Base-by-base conservation (phyloP, 2,113 vertebrate genomes). In the Neomonachus schauinslandi region DNA sequence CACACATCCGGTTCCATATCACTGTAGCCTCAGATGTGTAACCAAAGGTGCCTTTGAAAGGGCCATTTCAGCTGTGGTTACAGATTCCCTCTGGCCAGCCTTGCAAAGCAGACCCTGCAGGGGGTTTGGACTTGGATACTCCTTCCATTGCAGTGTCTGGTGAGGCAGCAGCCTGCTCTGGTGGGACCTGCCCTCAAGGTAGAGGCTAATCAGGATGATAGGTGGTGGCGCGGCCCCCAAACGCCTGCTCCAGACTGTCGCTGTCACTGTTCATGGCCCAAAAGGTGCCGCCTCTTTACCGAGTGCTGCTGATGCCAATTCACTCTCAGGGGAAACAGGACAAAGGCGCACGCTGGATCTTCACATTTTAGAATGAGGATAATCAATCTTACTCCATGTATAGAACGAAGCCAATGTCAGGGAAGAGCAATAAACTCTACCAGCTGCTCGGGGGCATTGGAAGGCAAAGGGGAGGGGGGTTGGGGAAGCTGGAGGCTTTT, bases 401-500 rank as follows among this genome's bases (percentile, higher is more conserved):
- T 72, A 97, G 93, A 98, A 59, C 19, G 76, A 89, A 95, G 86
- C 88, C 95, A 85, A 57, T 82, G 96, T 69, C 5, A 4, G 46
- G 26, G 42, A 59, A 91, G 81, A 88, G 97, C 92, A 96, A 83
- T 95, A 97, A 98, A 97, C 83, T 16, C 89, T 51, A 93, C 95
- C 95, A 98, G 97, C 97, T 98, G 96, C 81, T 97, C 84, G 2
- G 72, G 74, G 95, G 61, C 90, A 93, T 36, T 92, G 69, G 89
- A 61, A 95, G 71, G 86, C 67, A 74, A 61, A 33, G 11, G 6
- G 51, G 28, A 16, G 61, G 51, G 51, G 72, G 16, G 59, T 1
- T 15, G 59, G 26, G 36, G 28, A 33, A 2, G 22, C 7, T 36
- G 67, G 49, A 85, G 33, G 59, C 24, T 22, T 69, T 42, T 49